phyloP scores from a whole-genome alignment of 2,888 invertebrate genomes.

The Morpho achilles region DNA sequence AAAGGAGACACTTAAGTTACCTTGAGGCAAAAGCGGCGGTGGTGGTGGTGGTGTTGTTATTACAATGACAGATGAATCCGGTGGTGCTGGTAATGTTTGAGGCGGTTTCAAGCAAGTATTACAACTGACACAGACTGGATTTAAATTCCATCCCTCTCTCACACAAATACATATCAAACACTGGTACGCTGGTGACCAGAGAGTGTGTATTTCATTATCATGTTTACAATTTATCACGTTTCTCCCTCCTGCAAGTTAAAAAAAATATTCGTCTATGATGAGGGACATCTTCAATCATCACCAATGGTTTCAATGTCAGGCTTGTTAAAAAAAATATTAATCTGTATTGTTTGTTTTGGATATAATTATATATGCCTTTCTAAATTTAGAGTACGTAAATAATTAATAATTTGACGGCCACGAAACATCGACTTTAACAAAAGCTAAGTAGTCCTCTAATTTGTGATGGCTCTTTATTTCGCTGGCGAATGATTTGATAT shows the following conservation, averaged over 20 bases:
- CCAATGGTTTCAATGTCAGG: too few species aligned
- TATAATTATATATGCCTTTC: too few species aligned
- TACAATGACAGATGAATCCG: neutral
- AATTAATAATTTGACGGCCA: too few species aligned
- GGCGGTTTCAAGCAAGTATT: conserved; percentile 6
- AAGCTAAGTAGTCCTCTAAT: conserved; percentile 2
- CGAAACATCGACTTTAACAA: too few species aligned
- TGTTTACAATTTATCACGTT: conserved; percentile 37
- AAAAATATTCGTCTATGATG: too few species aligned
- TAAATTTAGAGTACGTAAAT: too few species aligned
- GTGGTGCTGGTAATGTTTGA: conserved; percentile 19
- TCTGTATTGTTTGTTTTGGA: too few species aligned
- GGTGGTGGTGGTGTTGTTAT: conserved; percentile 15
- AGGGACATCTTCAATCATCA: too few species aligned
- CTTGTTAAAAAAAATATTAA: too few species aligned
- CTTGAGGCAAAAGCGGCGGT: too few species aligned
- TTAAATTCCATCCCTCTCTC: conserved; percentile 35
- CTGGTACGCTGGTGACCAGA: conserved; percentile 36
- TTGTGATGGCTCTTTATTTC: conserved; percentile 9
- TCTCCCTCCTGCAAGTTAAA: conserved; percentile 37
- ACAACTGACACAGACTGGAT: conserved; percentile 45
- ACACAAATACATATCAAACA: conserved; percentile 58
- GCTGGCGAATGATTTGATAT: too few species aligned
- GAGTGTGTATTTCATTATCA: conserved; percentile 48
- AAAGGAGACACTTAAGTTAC: too few species aligned